Base-by-base conservation (phyloP, 2,888 invertebrate species). In the Chymomyza fuscimana region DNA sequence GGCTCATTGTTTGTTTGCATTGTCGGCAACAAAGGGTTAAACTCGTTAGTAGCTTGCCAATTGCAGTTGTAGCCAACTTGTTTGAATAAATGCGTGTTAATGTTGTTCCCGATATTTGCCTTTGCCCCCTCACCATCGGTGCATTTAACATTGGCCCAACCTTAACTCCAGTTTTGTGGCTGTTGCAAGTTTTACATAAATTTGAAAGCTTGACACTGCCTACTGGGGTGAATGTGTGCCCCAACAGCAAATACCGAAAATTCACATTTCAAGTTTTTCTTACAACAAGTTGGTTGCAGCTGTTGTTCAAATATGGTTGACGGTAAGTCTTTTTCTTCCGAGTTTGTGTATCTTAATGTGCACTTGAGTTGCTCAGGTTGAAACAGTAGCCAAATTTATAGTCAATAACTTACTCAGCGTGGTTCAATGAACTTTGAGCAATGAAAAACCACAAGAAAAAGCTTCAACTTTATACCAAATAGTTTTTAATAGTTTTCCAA, bases 401-500 rank as follows among this genome's bases (percentile, higher is more conserved):
- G 40, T 10, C 40, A 46, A 46, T 46, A 46, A 46, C 40, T 46
- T 46, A 46, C 40, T 74, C 67, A 67, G 74, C 74, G 25, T 60
- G 9, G 54, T 51, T 62, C 63, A 70, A 70, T 70, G 67, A 73
- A 70, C 65, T 68, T 67, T 16, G 36, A 19, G 4, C 12, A 12
- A 46, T 5, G 40, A 46, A 46, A 32, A 46, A 46, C 40, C 40
- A 46, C 12, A 36, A 46, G 40, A 12, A 46, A 46, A 46, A 10
- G 40, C 12, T 46, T 46, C 32, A 46, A 46, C 6, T 12, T 46
- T 46, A 12, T 3, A 36, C 36, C 36, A 25, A 25, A 25, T 25
- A 25, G 25, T 25, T 25, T 25, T 25, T 25, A 25, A 3, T 25
- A 9, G 32, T 32, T 32, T 32, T 32, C 7, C 32, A 46, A 46